Conservation (phyloP, 2,888 invertebrate species). For the Strigamia crassipes region DNA sequence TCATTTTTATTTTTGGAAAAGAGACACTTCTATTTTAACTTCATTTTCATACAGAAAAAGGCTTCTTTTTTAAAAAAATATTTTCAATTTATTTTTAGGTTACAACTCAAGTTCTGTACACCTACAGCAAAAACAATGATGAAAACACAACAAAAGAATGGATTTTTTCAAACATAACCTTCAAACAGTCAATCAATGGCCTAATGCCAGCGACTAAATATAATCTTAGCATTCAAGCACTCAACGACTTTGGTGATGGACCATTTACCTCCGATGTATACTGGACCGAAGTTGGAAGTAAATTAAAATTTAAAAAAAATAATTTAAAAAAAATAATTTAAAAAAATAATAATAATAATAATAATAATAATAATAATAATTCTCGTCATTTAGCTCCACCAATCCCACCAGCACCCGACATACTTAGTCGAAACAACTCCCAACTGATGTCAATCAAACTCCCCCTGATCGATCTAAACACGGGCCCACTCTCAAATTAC, state of each 20-base stretch:
- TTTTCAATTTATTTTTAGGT: slow-evolving; percentile 3
- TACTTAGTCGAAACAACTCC: slow-evolving; percentile 67
- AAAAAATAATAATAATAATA: not conserved
- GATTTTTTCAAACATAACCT: slow-evolving; percentile 56
- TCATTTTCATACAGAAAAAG: slow-evolving; percentile 20
- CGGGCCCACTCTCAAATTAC: slow-evolving; percentile 70
- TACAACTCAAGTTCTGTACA: slow-evolving; percentile 49
- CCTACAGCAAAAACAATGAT: slow-evolving; percentile 54
- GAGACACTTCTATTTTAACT: too few relatives aligned
- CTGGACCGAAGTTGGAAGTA: slow-evolving; percentile 73
- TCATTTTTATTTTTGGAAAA: too few relatives aligned
- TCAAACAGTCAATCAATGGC: slow-evolving; percentile 58
- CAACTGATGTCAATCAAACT: slow-evolving; percentile 69
- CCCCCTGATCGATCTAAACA: slow-evolving; percentile 71
- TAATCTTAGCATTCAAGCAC: slow-evolving; percentile 72
- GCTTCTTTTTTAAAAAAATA: not conserved
- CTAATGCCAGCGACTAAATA: slow-evolving; percentile 77
- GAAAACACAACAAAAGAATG: slow-evolving; percentile 54
- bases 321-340: too few relatives aligned
- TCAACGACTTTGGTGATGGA: slow-evolving; percentile 64
- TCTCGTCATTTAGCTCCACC: slow-evolving; percentile 66
- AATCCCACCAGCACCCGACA: slow-evolving; percentile 69
- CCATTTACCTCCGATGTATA: slow-evolving; percentile 63
- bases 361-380: not conserved
- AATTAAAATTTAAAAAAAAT: slow-evolving; percentile 44